Base-by-base conservation (phyloP, 2,888 invertebrate genomes). In the Monopis laevigella region DNA sequence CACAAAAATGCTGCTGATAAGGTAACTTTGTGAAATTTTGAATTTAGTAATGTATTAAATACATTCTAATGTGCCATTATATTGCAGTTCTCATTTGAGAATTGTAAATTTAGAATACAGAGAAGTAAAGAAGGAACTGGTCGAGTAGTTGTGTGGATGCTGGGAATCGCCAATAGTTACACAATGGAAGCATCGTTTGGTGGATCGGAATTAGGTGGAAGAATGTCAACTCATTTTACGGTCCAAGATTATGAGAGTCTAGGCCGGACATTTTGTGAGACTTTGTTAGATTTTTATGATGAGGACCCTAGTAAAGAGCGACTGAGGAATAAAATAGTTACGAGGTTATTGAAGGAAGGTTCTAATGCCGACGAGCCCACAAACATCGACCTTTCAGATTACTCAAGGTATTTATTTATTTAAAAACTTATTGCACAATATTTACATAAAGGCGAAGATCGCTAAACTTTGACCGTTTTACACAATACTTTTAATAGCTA, bases 131-230 rank as follows among this genome's bases (percentile, higher is more conserved):
- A 96, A 74, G 96, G 96, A 2, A 96, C 96, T 0, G 96, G 96
- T 4, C 82, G 97, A 43, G 92, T 97, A 6, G 96, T 96, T 1
- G 90, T 96, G 56, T 96, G 96, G 96, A 91, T 95, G 84, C 86
- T 96, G 84, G 96, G 96, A 16, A 92, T 96, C 34, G 88, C 90
- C 43, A 95, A 96, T 58, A 96, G 96, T 66, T 97, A 93, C 62
- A 97, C 96, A 3, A 87, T 97, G 86, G 97, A 97, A 77, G 95
- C 96, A 5, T 96, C 96, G 1, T 93, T 96, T 65, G 94, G 93
- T 39, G 97, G 96, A 7, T 92, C 96, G 2, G 88, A 88, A 48
- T 70, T 95, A 42, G 93, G 93, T 2, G 88, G 89, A 32, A 85
- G 92, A 60, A 83, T 85, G 52, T 90, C 90, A 3, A 92, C 92